phyloP scores from a whole-genome alignment of 2,113 vertebrate genomes.

The Donacobius atricapilla region DNA sequence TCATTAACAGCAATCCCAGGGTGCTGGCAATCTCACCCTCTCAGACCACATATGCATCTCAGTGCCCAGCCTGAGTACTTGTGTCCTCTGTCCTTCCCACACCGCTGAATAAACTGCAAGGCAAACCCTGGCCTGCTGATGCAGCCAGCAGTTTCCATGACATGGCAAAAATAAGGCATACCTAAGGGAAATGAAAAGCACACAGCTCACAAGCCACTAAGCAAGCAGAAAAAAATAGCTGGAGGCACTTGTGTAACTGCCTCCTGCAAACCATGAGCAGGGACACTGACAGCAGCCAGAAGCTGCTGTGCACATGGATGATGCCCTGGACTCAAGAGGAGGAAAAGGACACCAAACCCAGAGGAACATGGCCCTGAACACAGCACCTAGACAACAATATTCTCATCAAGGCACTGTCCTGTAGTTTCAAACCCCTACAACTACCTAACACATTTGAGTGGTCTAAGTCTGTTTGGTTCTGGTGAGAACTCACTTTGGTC shows the following conservation, averaged over 20 bases:
- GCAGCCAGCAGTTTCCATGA: background rate
- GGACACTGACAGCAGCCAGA: background rate
- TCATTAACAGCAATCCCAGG: background rate
- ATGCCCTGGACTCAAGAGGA: fast-evolving
- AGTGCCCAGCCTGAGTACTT: fast-evolving
- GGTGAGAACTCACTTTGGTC: conserved; percentile 77
- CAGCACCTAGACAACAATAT: background rate
- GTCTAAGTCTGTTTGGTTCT: background rate
- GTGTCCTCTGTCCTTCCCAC: background rate
- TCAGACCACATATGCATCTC: background rate
- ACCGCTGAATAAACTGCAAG: background rate
- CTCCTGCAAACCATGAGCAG: background rate
- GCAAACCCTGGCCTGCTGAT: background rate
- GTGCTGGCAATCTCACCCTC: fast-evolving
- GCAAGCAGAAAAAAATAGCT: background rate
- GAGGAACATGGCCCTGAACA: background rate
- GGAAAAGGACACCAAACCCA: background rate
- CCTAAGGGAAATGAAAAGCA: background rate
- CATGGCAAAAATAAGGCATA: background rate
- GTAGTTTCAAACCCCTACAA: background rate
- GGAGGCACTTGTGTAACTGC: background rate
- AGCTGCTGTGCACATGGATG: fast-evolving
- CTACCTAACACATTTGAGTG: background rate
- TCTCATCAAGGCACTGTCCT: background rate
- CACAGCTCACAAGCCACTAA: background rate